Conservation (phyloP, 1,140 invertebrate species). For the Drosophila fuyamai region DNA sequence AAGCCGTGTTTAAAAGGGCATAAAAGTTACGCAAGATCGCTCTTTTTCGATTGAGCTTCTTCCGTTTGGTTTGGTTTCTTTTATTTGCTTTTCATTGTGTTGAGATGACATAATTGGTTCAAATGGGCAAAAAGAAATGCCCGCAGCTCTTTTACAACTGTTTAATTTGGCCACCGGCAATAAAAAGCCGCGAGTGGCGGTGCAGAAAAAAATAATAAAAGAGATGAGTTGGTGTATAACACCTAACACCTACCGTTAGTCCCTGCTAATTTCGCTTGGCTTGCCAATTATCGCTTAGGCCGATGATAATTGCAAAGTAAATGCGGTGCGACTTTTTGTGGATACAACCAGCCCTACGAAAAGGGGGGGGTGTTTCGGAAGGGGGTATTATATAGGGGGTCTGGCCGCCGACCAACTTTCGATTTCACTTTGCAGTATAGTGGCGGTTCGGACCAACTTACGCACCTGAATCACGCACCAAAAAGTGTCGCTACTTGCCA, state of each 20-base stretch:
- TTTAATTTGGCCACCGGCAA: conserved; percentile 38
- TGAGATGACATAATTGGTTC: conserved; percentile 62
- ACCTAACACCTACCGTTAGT: conserved; percentile 47
- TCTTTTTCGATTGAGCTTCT: conserved; percentile 36
- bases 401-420: conserved; percentile 50
- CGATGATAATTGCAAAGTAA: conserved; percentile 54
- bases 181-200: background rate
- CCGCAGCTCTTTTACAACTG: conserved; percentile 29
- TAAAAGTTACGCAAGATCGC: conserved; percentile 34
- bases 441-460: conserved; percentile 9
- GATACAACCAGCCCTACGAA: conserved; percentile 2
- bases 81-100: conserved; percentile 37
- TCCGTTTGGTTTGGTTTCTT: conserved; percentile 32
- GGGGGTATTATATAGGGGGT: background rate
- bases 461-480: conserved; percentile 33
- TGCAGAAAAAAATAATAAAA: conserved; percentile 15
- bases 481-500: conserved; percentile 20
- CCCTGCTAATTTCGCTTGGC: conserved; percentile 30
- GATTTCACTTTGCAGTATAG: conserved; percentile 57
- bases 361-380: background rate
- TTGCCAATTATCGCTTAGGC: conserved; percentile 54
- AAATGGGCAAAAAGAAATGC: conserved; percentile 37
- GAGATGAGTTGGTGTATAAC: conserved; percentile 38
- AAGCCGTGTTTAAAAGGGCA: conserved; percentile 55
- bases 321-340: conserved; percentile 19